These are phyloP conservation scores for Archegozetes longisetosus DNA, from an alignment of 1,140 invertebrate genomes.

Conservation along the genomic window DNA sequence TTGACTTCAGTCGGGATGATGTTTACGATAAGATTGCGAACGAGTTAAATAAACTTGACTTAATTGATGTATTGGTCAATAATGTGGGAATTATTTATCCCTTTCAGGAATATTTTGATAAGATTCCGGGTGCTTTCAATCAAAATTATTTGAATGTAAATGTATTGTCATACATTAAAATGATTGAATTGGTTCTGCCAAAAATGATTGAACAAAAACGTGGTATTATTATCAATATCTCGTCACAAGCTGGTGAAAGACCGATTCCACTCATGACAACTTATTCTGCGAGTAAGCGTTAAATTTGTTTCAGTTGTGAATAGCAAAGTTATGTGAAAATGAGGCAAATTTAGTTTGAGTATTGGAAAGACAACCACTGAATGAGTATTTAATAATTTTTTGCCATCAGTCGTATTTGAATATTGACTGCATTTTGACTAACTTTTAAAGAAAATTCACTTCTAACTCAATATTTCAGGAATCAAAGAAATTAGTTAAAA, in stretches of 20 bases:
- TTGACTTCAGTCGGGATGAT: conserved; percentile 13
- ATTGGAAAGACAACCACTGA: no score
- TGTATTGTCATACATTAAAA: background rate
- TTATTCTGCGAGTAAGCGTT: conserved; percentile 42
- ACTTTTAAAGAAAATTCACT: no score
- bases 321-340: no score
- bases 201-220: conserved; percentile 4
- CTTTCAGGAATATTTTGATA: background rate
- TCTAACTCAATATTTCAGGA: no score
- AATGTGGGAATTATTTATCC: background rate
- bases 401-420: no score
- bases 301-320: no score
- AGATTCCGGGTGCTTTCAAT: background rate
- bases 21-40: conserved; percentile 5
- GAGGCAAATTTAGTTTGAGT: no score
- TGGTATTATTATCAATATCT: conserved; percentile 8
- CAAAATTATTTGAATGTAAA: background rate
- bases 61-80: conserved; percentile 6
- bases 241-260: background rate
- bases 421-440: no score
- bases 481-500: no score
- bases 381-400: no score
- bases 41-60: background rate
- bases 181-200: conserved; percentile 10
- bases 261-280: conserved; percentile 4